Conservation (phyloP, 30 jellyfish, hydroid and myxozoan species). For the Hydractinia symbiolongicarpus region DNA sequence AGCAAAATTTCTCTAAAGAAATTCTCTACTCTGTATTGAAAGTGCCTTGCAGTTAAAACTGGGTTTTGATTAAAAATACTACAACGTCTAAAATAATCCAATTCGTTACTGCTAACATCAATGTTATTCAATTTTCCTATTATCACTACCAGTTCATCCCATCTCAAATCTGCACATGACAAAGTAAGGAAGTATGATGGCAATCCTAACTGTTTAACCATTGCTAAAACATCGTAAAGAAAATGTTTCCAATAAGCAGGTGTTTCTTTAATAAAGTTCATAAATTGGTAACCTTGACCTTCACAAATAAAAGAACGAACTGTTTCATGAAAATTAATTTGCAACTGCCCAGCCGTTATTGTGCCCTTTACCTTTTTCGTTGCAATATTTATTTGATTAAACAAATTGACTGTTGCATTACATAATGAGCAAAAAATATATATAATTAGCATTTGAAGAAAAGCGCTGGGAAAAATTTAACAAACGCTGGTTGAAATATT, state of each 20-base stretch:
- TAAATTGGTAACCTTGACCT: conserved; percentile 15
- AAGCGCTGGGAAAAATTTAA: conserved; percentile 23
- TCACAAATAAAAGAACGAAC: conserved; percentile 12
- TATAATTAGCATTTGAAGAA: conserved; percentile 24
- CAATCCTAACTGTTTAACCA: conserved; percentile 46
- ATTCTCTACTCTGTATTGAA: conserved; percentile 36
- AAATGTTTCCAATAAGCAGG: conserved; percentile 42
- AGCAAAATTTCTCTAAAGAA: conserved; percentile 25
- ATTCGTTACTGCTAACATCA: conserved; percentile 11
- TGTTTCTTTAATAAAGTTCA: conserved; percentile 32
- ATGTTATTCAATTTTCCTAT: conserved; percentile 7
- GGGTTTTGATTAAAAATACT: conserved; percentile 23
- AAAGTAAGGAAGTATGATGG: conserved; percentile 30
- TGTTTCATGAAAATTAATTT: conserved; percentile 19
- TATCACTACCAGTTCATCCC: conserved; percentile 32
- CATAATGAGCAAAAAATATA: conserved; percentile 28
- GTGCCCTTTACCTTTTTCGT: conserved; percentile 6
- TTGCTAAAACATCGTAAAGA: conserved; percentile 33
- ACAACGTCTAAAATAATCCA: conserved; percentile 23
- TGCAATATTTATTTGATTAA: conserved; percentile 26
- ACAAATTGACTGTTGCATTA: conserved; percentile 19
- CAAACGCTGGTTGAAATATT: conserved; percentile 31
- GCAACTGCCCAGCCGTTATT: conserved; percentile 22
- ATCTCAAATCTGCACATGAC: conserved; percentile 40
- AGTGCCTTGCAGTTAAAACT: conserved; percentile 36